Evolutionary conservation across 2,113 vertebrate species (phyloP).

Genomic region (Motacilla alba): DNA sequence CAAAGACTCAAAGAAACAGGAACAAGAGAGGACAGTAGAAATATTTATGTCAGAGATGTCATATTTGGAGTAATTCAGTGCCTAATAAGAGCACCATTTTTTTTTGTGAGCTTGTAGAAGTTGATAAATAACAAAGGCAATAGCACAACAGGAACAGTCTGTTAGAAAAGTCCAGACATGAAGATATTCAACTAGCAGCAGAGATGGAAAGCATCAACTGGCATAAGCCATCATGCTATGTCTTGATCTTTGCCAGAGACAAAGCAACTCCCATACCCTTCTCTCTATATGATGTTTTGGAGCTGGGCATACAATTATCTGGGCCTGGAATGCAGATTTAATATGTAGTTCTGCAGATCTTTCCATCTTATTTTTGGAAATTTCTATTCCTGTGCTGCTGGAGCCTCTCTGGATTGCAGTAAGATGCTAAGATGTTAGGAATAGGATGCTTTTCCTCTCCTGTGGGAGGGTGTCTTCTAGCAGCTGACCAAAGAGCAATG

Average conservation of each 20-base stretch:
- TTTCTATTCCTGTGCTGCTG: neutral
- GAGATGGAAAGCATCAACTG: constrained; percentile 70
- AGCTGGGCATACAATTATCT: neutral
- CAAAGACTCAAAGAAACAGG: neutral
- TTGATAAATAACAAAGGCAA: constrained; percentile 38
- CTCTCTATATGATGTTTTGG: neutral
- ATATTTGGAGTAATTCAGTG: constrained; percentile 5
- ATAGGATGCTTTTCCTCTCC: neutral
- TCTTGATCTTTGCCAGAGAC: constrained; percentile 64
- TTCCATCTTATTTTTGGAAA: constrained; percentile 40
- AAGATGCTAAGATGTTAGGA: neutral
- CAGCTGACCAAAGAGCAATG: neutral
- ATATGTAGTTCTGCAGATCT: constrained; percentile 4
- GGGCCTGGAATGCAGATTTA: constrained; percentile 27
- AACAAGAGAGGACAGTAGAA: neutral
- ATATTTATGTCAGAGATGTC: constrained; percentile 36
- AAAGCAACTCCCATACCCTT: constrained; percentile 35
- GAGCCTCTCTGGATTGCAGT: neutral
- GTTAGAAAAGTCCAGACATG: neutral
- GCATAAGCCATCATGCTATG: constrained; percentile 10
- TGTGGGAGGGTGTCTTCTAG: neutral
- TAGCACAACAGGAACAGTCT: neutral
- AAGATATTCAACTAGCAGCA: neutral
- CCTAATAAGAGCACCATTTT: neutral
- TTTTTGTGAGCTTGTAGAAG: neutral